phyloP scores from a whole-genome alignment of 2,888 invertebrate species.

The Pilophorus perplexus region DNA sequence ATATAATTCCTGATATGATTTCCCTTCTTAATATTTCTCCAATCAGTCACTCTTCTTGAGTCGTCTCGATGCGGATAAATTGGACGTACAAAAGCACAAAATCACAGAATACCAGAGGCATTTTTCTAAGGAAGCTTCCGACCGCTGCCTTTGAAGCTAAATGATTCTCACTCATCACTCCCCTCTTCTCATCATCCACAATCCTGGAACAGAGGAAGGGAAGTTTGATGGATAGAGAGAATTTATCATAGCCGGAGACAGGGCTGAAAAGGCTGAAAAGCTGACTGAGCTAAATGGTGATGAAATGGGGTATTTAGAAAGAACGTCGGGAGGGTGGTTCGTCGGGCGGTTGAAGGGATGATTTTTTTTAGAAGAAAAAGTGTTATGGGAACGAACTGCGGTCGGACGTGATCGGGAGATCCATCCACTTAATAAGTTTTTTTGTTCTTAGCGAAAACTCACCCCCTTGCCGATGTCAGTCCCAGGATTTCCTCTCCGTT shows the following conservation, averaged over 20 bases:
- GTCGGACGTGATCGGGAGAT: background rate
- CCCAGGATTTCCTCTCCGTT: background rate
- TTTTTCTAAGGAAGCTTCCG: background rate
- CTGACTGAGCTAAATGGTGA: slow-evolving; percentile 18
- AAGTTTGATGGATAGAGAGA: slow-evolving; percentile 19
- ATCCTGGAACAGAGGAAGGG: background rate
- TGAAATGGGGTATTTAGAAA: slow-evolving; percentile 21
- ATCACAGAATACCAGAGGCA: no score
- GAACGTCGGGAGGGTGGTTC: background rate
- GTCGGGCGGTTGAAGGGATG: background rate
- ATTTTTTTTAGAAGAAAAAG: background rate
- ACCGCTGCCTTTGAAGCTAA: slow-evolving; percentile 29
- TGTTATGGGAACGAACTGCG: slow-evolving; percentile 1
- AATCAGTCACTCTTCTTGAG: no score
- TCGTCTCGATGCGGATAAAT: no score
- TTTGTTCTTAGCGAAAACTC: slow-evolving; percentile 15
- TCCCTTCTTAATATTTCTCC: no score
- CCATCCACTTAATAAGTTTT: slow-evolving; percentile 9
- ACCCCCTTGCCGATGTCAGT: background rate
- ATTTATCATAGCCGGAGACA: background rate
- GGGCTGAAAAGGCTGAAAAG: slow-evolving; percentile 9
- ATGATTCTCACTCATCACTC: slow-evolving; percentile 25
- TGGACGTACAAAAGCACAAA: no score
- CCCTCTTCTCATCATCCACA: background rate
- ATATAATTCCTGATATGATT: no score